A percentile compares a stretch with the other conserved stretches of the same genome.
Conservation (phyloP, 2,113 vertebrate species). For the Dinomys branickii region DNA sequence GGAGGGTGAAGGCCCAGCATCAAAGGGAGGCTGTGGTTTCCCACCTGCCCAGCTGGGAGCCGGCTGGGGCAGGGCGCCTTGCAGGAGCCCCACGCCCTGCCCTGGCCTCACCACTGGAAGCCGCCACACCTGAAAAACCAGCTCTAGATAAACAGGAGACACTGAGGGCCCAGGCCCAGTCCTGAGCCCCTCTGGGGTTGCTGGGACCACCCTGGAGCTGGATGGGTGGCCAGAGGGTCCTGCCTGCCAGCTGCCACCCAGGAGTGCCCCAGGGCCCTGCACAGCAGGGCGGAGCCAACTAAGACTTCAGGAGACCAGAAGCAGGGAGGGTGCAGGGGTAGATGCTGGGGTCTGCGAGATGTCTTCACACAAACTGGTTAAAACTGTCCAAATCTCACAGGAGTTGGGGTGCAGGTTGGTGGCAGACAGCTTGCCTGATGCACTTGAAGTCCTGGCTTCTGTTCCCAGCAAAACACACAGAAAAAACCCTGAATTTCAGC, state of each 20-base stretch:
- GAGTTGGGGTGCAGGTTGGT: not conserved
- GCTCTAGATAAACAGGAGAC: conserved; percentile 69
- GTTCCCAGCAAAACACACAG: not conserved
- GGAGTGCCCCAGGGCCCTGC: not conserved
- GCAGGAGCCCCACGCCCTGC: not conserved
- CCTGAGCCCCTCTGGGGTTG: conserved; percentile 48
- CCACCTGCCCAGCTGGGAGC: conserved; percentile 31
- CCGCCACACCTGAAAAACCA: conserved; percentile 76
- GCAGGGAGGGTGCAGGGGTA: no score
- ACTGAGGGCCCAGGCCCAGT: not conserved
- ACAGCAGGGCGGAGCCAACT: not conserved
- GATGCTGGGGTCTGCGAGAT: not conserved
- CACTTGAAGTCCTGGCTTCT: not conserved
- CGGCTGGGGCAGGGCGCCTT: not conserved
- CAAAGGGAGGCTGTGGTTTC: conserved; percentile 53
- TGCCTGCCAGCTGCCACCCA: conserved; percentile 14
- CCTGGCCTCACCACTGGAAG: conserved; percentile 51
- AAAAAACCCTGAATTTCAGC: not conserved
- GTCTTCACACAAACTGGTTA: not conserved
- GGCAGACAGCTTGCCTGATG: not conserved
- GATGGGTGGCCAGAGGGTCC: conserved; percentile 14
- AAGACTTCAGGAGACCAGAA: not conserved
- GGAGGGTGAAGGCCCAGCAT: not conserved
- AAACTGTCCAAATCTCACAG: not conserved
- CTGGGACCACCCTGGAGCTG: conserved; percentile 74